Base-by-base conservation (phyloP, 2,797 vertebrate species). In the Cynopterus sphinx region DNA sequence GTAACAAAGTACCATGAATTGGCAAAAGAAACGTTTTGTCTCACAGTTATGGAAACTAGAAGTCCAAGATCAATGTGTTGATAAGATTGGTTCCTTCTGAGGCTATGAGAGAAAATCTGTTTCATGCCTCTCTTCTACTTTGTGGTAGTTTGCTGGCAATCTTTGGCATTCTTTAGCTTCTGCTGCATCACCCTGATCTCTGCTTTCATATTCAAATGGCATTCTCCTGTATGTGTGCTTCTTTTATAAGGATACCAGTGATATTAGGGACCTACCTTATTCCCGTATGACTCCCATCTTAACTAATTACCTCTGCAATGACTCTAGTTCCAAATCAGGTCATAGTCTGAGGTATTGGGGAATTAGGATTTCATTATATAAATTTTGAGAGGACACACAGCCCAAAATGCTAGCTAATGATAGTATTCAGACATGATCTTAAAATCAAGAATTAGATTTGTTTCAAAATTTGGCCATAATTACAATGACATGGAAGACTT, bases 191-290 rank as follows among this genome's bases (percentile, higher is more conserved):
- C 6, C 36, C 2, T 0, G 55, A 43, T 33, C 31, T 63, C 9
- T 13, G 21, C 21, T 51, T 83, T n/a, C 43, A 6, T 39, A 1
- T 13, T 59, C 9, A 63, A 9, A 11, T 3, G 21, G 3, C 2
- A 0, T 41, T 61, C 17, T 49, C 2, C 3, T 9, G 0, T 36
- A 1, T 9, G 6, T 21, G n/a, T 33, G 2, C 46, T 6, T 15
- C 15, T 5, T 59, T 55, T 39, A n/a, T 36, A 78, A 67, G 9
- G 12, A 81, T 6, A 19, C 8, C 17, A 16, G 9, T 51, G 7
- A n/a, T 55, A 59, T 51, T 55, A 46, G 26, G 5, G 9, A 21
- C 1, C 6, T 0, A 7, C 7, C n/a, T 2, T 46, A n/a, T 22
- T 61, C 16, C 26, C n/a, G 5, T n/a, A 28, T 13, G 26, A 46